Evolutionary conservation across 2,113 vertebrate species (phyloP).

Genomic region (Syngnathus scovelli): DNA sequence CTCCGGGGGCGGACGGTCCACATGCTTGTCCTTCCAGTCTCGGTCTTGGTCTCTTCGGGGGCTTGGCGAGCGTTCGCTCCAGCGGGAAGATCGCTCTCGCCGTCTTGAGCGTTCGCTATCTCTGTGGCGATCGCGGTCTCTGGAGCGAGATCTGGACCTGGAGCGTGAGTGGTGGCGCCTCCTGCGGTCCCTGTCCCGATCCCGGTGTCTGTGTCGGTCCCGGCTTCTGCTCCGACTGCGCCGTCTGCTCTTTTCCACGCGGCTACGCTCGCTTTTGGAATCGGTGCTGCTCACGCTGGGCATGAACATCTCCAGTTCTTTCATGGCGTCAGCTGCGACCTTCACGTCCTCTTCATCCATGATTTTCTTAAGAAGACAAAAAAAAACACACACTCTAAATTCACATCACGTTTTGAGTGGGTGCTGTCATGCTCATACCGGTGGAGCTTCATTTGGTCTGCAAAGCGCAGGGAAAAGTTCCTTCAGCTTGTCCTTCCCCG

Average conservation of each 20-base stretch:
- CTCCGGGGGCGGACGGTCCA: slow-evolving; percentile 89
- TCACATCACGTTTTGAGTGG: neutral
- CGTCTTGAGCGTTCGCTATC: slow-evolving; percentile 63
- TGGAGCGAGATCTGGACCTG: slow-evolving; percentile 79
- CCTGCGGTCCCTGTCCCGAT: slow-evolving; percentile 67
- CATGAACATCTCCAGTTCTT: slow-evolving; percentile 94
- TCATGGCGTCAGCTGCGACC: slow-evolving; percentile 88
- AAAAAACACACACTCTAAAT: neutral
- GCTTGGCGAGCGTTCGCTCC: slow-evolving; percentile 78
- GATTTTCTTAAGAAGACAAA: slow-evolving; percentile 64
- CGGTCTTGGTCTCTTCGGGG: slow-evolving; percentile 69
- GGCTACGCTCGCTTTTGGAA: slow-evolving; percentile 71
- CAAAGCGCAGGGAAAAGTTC: slow-evolving; percentile 92
- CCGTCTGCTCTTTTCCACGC: slow-evolving; percentile 61
- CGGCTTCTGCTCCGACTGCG: slow-evolving; percentile 75
- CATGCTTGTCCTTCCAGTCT: slow-evolving; percentile 89
- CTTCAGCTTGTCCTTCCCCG: slow-evolving; percentile 84
- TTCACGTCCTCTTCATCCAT: slow-evolving; percentile 95
- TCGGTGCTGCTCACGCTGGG: slow-evolving; percentile 73
- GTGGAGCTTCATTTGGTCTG: slow-evolving; percentile 78
- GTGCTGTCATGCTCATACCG: slow-evolving; percentile 65
- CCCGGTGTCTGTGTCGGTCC: slow-evolving; percentile 55
- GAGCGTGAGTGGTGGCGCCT: slow-evolving; percentile 73
- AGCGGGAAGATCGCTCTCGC: slow-evolving; percentile 55
- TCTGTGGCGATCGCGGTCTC: slow-evolving; percentile 72